Conservation (phyloP, 2,888 invertebrate genomes). For the Heliothis peltigera region DNA sequence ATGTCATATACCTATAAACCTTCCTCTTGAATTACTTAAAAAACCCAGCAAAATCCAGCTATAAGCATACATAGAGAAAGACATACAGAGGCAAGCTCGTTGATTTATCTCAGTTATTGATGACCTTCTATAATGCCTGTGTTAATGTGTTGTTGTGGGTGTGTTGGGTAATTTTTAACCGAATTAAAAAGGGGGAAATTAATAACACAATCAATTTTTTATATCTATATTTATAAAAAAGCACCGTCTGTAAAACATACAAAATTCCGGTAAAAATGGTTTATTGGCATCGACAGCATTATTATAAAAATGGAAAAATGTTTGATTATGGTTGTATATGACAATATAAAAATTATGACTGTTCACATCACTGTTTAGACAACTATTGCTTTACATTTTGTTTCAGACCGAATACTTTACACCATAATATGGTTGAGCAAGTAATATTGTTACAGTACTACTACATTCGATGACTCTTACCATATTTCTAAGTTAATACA, state of each 20-base stretch:
- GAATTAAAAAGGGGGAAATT: not conserved
- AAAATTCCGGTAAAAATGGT: slow-evolving; percentile 84
- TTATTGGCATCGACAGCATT: slow-evolving; percentile 84
- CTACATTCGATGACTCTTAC: slow-evolving; percentile 70
- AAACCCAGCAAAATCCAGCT: no score
- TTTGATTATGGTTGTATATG: slow-evolving; percentile 76
- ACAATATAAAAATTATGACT: slow-evolving; percentile 82
- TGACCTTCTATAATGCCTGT: no score
- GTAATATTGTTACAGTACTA: slow-evolving; percentile 73
- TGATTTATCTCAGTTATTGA: no score
- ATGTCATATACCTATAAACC: no score
- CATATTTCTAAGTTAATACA: slow-evolving; percentile 66
- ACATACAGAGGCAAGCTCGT: no score
- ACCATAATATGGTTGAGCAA: slow-evolving; percentile 82
- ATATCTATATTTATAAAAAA: slow-evolving; percentile 87
- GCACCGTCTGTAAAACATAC: slow-evolving; percentile 90
- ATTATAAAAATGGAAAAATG: slow-evolving; percentile 84
- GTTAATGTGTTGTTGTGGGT: no score
- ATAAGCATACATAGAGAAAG: no score
- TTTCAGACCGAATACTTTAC: slow-evolving; percentile 66
- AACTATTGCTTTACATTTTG: slow-evolving; percentile 67
- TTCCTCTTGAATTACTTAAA: no score
- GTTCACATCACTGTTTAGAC: slow-evolving; percentile 65
- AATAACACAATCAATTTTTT: slow-evolving; percentile 60
- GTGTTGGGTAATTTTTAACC: no score